Base-by-base conservation (phyloP, 2,888 invertebrate genomes). In the Silvanus unidentatus region DNA sequence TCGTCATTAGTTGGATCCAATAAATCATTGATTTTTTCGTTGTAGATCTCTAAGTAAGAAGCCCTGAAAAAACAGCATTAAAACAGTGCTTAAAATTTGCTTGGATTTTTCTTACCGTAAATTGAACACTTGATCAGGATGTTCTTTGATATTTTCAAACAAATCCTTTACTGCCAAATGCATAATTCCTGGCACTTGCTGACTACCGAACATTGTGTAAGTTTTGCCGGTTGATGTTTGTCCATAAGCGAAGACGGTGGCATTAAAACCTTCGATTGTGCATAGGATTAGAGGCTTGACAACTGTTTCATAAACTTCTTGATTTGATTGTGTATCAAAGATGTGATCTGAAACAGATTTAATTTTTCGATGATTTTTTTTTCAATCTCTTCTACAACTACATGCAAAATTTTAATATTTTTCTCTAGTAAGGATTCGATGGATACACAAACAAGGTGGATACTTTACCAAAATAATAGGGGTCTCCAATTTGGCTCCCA, bases 141-240 rank as follows among this genome's bases (percentile, higher is more conserved):
- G 76, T 37, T 71, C 75, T 56, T 79, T 76, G 32, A 88, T 84
- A 40, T 75, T 73, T 30, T 81, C 71, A 64, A 89, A 90, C 29
- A 89, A 77, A 60, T 86, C 77, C 6, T 81, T 69, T 0, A 91
- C 78, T 1, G 89, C 80, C 29, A 84, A 64, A 0, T 81, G 80
- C 60, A 92, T 85, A 6, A 94, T 81, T 1, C 94, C 94, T 0
- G 79, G 82, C 30, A 82, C 79, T 0, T 70, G 58, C 0, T 75
- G 71, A 27, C 78, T 78, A 1, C 94, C 94, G 64, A 86, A 78
- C 84, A 91, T 88, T 0, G 89, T 90, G 59, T 83, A 83, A 0
- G 91, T 91, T 70, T 91, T 91, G 42, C 92, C 94, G 0, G 91
- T 91, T 1, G 90, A 87, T 2, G 92, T 93, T 69, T 93, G 93